Evolutionary conservation across 2,113 vertebrate genomes (phyloP), one percentile per base, ranked within the genome.

Genomic region (Opisthocomus hoazin): DNA sequence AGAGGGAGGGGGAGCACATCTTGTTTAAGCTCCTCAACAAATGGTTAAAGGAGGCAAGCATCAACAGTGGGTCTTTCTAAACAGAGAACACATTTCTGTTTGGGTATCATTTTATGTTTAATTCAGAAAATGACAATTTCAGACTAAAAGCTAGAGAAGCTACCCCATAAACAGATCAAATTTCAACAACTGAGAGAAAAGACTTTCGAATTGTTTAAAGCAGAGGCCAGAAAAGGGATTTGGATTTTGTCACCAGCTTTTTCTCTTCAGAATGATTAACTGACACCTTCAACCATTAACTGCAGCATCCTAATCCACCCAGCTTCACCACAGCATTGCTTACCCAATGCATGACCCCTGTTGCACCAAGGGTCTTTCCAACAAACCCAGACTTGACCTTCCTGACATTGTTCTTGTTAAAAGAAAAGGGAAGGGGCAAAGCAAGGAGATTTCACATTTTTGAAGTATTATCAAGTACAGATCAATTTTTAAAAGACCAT

Each of bases 371-470:
- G 89, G 87, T 96, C 91, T 90, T 90, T 88, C 45, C 78, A 94
- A 65, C 66, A 95, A 96, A 96, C 87, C 89, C 95, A 96, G 96
- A 96, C 95, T 80, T 90, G 84, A 90, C 89, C 94, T 96, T 97
- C 91, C 96, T 95, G 91, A 95, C 85, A 91, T 93, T 95, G 91
- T 96, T 87, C 77, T 85, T 57, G 12, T 65, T 70, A 69, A 73
- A 83, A 90, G 56, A 87, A 82, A 75, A 91, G 16, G 30, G 6
- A 89, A 65, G 22, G 27, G 36, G 41, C 30, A 85, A 94, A 90
- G 50, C 45, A 79, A 76, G 22, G 39, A 60, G 7, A 85, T 61
- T 48, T 34, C 75, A n/a, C 9, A 10, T 48, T 65, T 91, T 9
- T 78, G 5, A 73, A 84, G 50, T 29, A 74, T 45, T 82, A 76